phyloP scores from a whole-genome alignment of 1,140 invertebrate species.

The Pogonomyrmex californicus region DNA sequence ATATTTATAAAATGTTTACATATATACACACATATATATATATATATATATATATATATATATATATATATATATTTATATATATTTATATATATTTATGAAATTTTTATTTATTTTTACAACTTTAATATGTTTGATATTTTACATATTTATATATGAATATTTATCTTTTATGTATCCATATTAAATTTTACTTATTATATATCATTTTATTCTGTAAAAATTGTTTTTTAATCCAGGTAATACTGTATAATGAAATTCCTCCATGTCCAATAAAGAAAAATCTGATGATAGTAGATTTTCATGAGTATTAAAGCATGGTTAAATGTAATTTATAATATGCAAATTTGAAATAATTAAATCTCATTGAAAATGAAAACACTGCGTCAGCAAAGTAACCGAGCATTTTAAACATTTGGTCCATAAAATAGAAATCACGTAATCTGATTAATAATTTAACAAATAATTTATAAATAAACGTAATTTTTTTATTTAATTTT shows the following conservation, averaged over 20 bases:
- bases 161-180: neutral
- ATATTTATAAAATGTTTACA: neutral
- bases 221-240: neutral
- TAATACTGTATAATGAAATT: neutral
- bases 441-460: neutral
- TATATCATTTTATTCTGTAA: neutral
- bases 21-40: neutral
- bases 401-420: neutral
- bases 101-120: neutral
- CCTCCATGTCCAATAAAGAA: neutral
- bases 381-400: neutral
- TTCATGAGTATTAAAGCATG: neutral
- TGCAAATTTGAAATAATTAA: neutral
- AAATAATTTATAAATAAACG: neutral
- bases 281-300: neutral
- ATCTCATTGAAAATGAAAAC: neutral
- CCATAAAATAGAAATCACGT: neutral
- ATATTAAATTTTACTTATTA: neutral
- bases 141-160: neutral
- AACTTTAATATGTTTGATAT: slow-evolving; percentile 4
- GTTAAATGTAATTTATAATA: neutral
- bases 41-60: neutral
- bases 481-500: neutral
- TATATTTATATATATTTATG: neutral
- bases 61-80: too few relatives aligned